Conservation (phyloP, 2,113 vertebrate genomes). For the Eurystomus gularis region DNA sequence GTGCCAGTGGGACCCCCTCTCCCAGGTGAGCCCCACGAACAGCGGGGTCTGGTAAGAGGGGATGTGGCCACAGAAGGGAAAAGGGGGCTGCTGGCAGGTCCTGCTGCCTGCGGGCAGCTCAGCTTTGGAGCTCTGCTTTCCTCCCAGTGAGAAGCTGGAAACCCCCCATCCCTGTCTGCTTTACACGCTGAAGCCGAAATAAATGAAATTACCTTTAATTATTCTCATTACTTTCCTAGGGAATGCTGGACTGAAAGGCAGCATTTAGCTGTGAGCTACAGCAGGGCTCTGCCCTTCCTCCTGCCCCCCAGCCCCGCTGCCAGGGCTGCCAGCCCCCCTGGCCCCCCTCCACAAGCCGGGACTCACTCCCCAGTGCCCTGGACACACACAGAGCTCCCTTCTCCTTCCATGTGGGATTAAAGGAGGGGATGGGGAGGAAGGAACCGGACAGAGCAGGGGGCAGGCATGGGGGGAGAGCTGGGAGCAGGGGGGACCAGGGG, state of each 20-base stretch:
- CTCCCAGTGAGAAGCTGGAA: background rate
- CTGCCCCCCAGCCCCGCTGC: background rate
- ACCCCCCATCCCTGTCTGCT: background rate
- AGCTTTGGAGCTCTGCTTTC: background rate
- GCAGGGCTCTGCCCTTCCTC: slow-evolving; percentile 46
- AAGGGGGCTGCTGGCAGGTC: background rate
- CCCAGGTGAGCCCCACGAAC: background rate
- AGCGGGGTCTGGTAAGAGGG: fast-evolving
- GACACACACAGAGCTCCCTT: slow-evolving; percentile 4
- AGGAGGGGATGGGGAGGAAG: background rate
- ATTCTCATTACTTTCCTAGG: slow-evolving; percentile 63
- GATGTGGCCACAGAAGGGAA: fast-evolving
- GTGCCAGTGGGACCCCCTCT: fast-evolving
- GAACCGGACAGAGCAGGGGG: fast-evolving
- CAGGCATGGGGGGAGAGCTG: background rate
- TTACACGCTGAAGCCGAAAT: slow-evolving; percentile 11
- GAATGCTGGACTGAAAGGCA: slow-evolving; percentile 63
- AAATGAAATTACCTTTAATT: slow-evolving; percentile 73
- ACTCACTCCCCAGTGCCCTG: background rate
- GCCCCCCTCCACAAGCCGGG: background rate
- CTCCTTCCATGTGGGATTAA: background rate
- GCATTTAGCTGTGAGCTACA: slow-evolving; percentile 60
- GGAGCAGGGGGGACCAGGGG: background rate
- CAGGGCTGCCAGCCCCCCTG: background rate
- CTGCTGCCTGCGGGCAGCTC: background rate